These are phyloP conservation scores for Crotalus helleri DNA, from an alignment of 2,113 vertebrate species.

Conservation along the genomic window DNA sequence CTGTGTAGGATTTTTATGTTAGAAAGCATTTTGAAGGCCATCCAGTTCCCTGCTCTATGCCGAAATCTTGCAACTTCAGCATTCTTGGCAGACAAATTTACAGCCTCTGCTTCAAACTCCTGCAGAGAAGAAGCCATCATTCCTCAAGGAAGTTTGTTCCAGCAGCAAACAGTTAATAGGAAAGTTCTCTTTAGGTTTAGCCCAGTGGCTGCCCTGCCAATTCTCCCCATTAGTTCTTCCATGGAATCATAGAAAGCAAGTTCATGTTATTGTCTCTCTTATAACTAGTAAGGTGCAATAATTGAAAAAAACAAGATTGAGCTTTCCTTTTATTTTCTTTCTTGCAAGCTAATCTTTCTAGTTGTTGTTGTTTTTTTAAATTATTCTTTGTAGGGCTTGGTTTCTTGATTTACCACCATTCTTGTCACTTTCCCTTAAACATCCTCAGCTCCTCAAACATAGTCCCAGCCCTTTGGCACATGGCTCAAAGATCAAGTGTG, in stretches of 20 bases:
- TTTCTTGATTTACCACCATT: not conserved
- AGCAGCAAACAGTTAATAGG: not conserved
- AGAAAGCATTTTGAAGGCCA: not conserved
- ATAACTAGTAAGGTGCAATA: not conserved
- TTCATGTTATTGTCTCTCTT: not conserved
- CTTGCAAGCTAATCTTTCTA: not conserved
- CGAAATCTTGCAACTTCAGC: not conserved
- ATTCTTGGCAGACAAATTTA: not conserved
- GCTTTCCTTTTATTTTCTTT: not conserved
- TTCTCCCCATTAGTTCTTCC: not conserved
- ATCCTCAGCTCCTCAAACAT: not conserved
- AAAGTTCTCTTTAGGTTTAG: not conserved
- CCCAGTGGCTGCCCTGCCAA: not conserved
- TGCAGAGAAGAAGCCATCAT: not conserved
- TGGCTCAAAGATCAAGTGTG: not conserved
- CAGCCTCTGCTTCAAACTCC: not conserved
- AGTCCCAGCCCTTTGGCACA: not conserved
- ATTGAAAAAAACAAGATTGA: not conserved
- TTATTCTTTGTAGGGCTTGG: not conserved
- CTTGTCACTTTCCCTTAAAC: not conserved
- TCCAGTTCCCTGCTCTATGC: not conserved
- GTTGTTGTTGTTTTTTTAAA: not conserved
- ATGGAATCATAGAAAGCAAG: not conserved
- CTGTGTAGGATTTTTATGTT: not conserved
- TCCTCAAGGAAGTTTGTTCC: not conserved